phyloP scores from a whole-genome alignment of 2,113 vertebrate species.

The Coregonus clupeaformis region DNA sequence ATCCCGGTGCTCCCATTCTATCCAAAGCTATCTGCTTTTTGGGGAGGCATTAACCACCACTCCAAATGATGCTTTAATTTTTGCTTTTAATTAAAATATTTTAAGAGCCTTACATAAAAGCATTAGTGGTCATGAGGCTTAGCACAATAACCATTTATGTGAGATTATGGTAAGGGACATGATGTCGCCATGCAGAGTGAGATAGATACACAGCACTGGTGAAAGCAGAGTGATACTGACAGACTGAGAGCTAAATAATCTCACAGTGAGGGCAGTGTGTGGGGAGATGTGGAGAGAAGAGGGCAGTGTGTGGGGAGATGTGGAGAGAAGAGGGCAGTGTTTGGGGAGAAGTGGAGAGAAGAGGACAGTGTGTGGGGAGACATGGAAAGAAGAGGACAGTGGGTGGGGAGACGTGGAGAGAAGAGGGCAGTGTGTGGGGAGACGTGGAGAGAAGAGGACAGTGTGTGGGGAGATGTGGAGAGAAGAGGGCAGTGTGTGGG shows the following conservation, averaged over 20 bases:
- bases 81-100: conserved; percentile 42
- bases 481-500: background rate
- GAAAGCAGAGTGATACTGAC: conserved; percentile 14
- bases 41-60: conserved; percentile 17
- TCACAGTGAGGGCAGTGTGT: background rate
- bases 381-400: no score
- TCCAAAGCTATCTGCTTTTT: conserved; percentile 20
- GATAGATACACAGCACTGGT: conserved; percentile 2
- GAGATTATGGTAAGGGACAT: conserved; percentile 41
- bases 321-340: no score
- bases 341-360: no score
- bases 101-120: conserved; percentile 52
- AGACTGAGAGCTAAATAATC: conserved; percentile 32
- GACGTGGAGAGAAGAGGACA: background rate
- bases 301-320: background rate
- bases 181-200: conserved; percentile 36
- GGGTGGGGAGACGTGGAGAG: no score
- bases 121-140: conserved; percentile 40
- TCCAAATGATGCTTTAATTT: conserved; percentile 27
- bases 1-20: conserved; percentile 1
- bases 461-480: background rate
- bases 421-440: no score
- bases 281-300: background rate
- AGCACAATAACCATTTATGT: conserved; percentile 35
- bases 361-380: no score